Evolutionary conservation across 2,113 vertebrate species (phyloP), one percentile per base, ranked within the genome.

Genomic region (Forbesichthys papilliferus): DNA sequence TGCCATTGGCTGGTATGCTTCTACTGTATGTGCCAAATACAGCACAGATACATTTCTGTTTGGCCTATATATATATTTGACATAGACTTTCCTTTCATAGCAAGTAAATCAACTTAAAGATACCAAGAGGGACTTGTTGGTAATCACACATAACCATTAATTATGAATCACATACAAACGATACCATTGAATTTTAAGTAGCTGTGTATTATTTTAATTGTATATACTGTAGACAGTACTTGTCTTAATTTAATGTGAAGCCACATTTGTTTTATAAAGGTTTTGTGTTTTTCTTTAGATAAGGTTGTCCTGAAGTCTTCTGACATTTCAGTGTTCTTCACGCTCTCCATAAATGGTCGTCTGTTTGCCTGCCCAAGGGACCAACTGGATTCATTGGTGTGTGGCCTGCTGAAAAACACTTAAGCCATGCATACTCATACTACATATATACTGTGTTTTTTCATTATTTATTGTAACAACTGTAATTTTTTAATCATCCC

Each of bases 281-380:
- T 65, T 13, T 5, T 66, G 55, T 55, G 36, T 61, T 11, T 68
- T 80, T 36, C 12, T 68, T 59, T 20, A 99, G 98, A 99, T 84
- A 99, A 98, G 91, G 92, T 93, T 47, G 90, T 98, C 79, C 93
- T 98, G 80, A 98, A 96, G 77, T 93, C 96, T 84, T 95, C 93
- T 14, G 98, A 99, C 48, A 87, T 98, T 61, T 99, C 96, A 0
- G 95, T 99, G 79, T 99, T 99, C 92, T 98, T 96, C 62, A 95
- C 95, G 3, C 95, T 98, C 82, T 95, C 93, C 71, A 87, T 96
- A 71, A 99, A 99, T 11, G 96, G 96, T 66, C 94, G 95, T 8
- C 92, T 99, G 73, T 99, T 99, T 83, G 95, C 92, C 73, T 98
- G 97, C 86, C 92, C 93, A 0, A 90, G 95, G 75, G 96, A 98